phyloP scores from a whole-genome alignment of 2,113 vertebrate genomes.

The Proteles cristata region DNA sequence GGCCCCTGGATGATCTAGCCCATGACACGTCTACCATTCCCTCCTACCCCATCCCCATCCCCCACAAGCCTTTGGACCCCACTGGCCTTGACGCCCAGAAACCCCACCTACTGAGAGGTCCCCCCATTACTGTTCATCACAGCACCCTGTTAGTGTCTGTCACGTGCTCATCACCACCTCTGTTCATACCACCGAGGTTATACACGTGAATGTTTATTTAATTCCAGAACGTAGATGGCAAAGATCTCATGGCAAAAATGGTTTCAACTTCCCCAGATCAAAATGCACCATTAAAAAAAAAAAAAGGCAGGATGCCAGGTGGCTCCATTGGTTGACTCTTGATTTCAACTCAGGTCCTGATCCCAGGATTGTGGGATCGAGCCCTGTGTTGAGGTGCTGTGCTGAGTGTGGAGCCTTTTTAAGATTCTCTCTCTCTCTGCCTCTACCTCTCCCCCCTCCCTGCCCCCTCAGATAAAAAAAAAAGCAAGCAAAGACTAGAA shows the following conservation, averaged over 20 bases:
- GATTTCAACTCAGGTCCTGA: no score
- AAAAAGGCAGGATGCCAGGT: no score
- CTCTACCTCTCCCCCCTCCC: no score
- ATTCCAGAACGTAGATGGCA: slow-evolving; percentile 28
- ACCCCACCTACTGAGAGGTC: neutral
- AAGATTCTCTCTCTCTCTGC: no score
- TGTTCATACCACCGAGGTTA: neutral
- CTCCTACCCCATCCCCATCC: neutral
- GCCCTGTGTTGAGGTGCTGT: no score
- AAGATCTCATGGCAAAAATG: neutral
- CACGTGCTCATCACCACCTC: neutral
- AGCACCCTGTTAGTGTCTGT: neutral
- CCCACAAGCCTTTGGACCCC: neutral
- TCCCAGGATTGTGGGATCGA: no score
- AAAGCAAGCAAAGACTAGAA: neutral
- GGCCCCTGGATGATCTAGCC: neutral
- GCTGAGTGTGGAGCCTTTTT: no score
- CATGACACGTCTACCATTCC: neutral
- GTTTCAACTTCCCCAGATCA: neutral
- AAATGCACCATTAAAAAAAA: neutral
- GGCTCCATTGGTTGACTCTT: no score
- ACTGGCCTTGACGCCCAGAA: neutral
- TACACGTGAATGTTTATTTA: neutral
- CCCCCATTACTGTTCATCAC: neutral
- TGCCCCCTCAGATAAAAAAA: no score